phyloP scores from a whole-genome alignment of 2,797 vertebrate species.

The Salarias fasciatus region DNA sequence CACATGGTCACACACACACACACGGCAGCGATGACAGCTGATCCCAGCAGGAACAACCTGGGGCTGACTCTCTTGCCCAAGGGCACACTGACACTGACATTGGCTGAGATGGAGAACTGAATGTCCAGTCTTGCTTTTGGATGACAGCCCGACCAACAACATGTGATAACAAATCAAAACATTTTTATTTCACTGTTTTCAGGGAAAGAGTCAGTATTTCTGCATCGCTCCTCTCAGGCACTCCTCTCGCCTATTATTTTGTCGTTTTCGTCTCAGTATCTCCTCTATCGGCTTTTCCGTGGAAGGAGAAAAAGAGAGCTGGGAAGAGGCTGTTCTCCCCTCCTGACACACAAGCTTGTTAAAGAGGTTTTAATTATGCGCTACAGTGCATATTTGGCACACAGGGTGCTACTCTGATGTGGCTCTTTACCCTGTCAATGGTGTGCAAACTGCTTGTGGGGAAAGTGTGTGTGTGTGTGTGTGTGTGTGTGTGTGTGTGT shows the following conservation, averaged over 20 bases:
- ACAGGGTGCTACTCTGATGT: conserved; percentile 40
- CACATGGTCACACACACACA: no score
- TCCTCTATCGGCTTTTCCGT: conserved; percentile 18
- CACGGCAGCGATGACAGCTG: no score
- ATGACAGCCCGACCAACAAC: no score
- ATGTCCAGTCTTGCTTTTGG: neutral
- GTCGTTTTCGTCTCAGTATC: conserved; percentile 11
- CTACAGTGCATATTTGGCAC: conserved; percentile 59
- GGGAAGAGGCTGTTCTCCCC: conserved; percentile 19
- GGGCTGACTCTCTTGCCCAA: no score
- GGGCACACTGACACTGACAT: no score
- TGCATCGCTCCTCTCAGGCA: neutral
- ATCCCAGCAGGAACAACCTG: no score
- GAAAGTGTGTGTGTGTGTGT: conserved; percentile 12
- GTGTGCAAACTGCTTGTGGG: conserved; percentile 31
- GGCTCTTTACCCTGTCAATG: conserved; percentile 60
- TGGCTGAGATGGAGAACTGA: neutral
- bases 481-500: no score
- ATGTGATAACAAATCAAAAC: no score
- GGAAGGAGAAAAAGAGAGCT: conserved; percentile 25
- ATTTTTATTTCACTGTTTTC: no score
- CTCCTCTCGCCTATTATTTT: conserved; percentile 12
- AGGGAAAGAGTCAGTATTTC: conserved; percentile 7
- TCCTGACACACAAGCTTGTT: conserved; percentile 40
- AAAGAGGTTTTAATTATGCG: conserved; percentile 70